phyloP scores from a whole-genome alignment of 2,888 invertebrate genomes.

The Orthosia gothica region DNA sequence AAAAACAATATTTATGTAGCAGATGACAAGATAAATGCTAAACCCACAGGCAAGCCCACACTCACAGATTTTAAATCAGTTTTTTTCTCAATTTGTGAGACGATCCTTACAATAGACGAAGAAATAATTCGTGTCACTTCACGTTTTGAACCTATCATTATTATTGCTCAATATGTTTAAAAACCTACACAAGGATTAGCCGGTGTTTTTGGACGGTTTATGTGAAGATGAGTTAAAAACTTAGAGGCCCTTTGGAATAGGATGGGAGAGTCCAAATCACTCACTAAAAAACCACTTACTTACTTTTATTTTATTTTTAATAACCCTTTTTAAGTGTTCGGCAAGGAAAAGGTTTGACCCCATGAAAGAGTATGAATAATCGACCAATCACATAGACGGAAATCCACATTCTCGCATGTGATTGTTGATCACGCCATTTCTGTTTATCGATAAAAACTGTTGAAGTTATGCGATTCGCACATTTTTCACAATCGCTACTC shows the following conservation, averaged over 20 bases:
- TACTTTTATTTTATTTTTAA: background rate
- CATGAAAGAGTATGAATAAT: too few species aligned
- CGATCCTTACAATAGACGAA: slow-evolving; percentile 35
- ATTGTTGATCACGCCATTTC: background rate
- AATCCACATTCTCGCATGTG: too few species aligned
- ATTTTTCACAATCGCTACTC: background rate
- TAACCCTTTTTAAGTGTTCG: too few species aligned
- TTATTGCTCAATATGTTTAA: slow-evolving; percentile 10
- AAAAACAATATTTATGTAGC: slow-evolving; percentile 47
- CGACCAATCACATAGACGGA: too few species aligned
- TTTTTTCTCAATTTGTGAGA: slow-evolving; percentile 43
- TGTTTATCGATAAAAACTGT: background rate
- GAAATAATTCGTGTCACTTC: slow-evolving; percentile 9
- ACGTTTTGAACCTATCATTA: slow-evolving; percentile 23
- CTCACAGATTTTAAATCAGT: slow-evolving; percentile 38
- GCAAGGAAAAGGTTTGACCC: too few species aligned
- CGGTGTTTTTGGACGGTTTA: background rate
- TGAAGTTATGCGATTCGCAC: background rate
- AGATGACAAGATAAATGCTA: slow-evolving; percentile 47
- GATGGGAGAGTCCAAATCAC: background rate
- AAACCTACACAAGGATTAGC: slow-evolving; percentile 1
- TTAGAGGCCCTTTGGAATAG: background rate
- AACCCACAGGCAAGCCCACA: slow-evolving; percentile 58
- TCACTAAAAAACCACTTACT: background rate
- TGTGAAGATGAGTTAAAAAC: background rate